These are phyloP conservation scores for Morpho helenor DNA, from an alignment of 2,888 invertebrate genomes.

Conservation along the genomic window DNA sequence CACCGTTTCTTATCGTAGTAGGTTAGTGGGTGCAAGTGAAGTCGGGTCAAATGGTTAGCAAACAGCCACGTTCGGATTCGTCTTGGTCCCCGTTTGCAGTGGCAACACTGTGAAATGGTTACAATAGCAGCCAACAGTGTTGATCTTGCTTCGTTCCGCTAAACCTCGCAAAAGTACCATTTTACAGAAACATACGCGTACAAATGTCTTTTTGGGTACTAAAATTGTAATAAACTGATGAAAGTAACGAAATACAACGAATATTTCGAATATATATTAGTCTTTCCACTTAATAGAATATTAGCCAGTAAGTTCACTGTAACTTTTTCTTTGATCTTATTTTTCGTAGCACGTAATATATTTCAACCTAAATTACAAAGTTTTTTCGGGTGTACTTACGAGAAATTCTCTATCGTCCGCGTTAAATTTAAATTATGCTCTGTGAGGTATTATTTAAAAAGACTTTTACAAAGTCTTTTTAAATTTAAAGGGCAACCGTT, in stretches of 20 bases:
- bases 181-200: not conserved
- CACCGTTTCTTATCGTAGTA: constrained; percentile 56
- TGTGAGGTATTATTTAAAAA: too few species aligned
- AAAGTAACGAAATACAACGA: not conserved
- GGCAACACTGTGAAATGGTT: constrained; percentile 57
- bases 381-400: constrained; percentile 6
- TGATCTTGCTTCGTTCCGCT: constrained; percentile 45
- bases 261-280: not conserved
- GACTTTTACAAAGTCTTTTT: too few species aligned
- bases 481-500: too few species aligned
- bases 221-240: not conserved
- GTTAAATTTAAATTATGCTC: too few species aligned
- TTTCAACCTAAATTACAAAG: constrained; percentile 7
- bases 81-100: constrained; percentile 55
- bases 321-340: constrained; percentile 5
- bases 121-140: constrained; percentile 53
- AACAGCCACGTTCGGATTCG: constrained; percentile 59
- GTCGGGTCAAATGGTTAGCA: constrained; percentile 71
- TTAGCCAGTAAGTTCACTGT: constrained; percentile 2
- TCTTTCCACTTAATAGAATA: not conserved
- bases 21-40: constrained; percentile 70
- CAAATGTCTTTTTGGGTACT: not conserved
- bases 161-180: constrained; percentile 35
- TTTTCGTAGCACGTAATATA: constrained; percentile 8
- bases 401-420: constrained; percentile 1